phyloP scores from a whole-genome alignment of 2,113 vertebrate species.

The Oreotragus oreotragus region DNA sequence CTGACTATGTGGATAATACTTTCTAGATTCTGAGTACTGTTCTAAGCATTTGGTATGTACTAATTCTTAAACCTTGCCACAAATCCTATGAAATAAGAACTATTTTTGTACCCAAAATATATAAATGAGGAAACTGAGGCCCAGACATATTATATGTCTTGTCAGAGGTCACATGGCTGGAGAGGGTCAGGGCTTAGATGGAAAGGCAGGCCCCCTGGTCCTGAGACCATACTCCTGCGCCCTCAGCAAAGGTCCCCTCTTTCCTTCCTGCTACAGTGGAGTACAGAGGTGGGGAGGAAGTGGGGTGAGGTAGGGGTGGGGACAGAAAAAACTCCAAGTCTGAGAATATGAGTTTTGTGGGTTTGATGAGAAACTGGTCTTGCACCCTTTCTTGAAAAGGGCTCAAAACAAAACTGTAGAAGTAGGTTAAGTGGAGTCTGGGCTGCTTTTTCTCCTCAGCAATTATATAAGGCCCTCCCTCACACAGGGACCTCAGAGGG shows the following conservation, averaged over 20 bases:
- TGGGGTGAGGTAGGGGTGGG: fast-evolving
- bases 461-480: not conserved
- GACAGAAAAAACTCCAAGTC: not conserved
- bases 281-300: not conserved
- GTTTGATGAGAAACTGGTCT: not conserved
- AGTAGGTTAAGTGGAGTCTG: not conserved
- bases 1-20: not conserved
- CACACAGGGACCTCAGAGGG: not conserved
- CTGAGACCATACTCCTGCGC: not conserved
- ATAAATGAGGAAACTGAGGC: not conserved
- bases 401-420: not conserved
- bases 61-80: not conserved
- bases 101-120: not conserved
- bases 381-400: not conserved
- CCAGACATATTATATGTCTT: not conserved
- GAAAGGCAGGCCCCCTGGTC: not conserved
- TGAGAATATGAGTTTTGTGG: not conserved
- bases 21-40: not conserved
- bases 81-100: not conserved
- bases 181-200: no score
- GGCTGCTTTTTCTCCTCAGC: not conserved
- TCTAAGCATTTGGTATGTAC: not conserved
- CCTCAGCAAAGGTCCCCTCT: not conserved
- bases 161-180: not conserved
- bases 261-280: not conserved